These are phyloP conservation scores for Anas platyrhynchos DNA, from an alignment of 2,113 vertebrate species.

Conservation along the genomic window DNA sequence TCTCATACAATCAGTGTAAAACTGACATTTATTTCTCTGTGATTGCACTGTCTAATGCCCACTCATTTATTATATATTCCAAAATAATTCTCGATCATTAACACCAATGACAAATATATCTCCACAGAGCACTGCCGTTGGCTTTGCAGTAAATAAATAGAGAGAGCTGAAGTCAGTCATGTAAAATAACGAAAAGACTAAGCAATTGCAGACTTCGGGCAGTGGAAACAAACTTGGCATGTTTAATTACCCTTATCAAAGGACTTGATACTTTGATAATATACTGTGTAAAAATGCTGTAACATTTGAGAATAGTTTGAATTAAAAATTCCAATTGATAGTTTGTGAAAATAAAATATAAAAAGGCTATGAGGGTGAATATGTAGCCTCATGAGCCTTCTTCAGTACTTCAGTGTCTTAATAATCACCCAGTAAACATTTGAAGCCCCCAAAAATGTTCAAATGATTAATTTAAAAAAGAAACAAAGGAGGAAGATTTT, in stretches of 20 bases:
- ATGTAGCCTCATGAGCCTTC: constrained; percentile 64
- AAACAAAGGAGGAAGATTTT: constrained; percentile 75
- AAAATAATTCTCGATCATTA: neutral
- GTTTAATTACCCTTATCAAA: constrained; percentile 79
- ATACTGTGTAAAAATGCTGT: constrained; percentile 61
- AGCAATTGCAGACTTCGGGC: constrained; percentile 17
- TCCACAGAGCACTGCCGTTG: neutral
- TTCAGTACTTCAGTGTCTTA: constrained; percentile 67
- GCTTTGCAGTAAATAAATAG: neutral
- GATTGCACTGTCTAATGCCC: neutral
- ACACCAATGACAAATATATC: neutral
- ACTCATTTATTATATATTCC: neutral
- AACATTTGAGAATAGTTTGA: constrained; percentile 73
- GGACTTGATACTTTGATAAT: constrained; percentile 73
- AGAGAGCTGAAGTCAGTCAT: neutral
- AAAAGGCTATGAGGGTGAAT: constrained; percentile 73
- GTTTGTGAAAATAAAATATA: constrained; percentile 77
- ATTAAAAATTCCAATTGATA: constrained; percentile 84
- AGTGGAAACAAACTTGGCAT: constrained; percentile 74
- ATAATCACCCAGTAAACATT: constrained; percentile 79
- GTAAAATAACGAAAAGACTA: neutral
- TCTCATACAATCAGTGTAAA: neutral
- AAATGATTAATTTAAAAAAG: constrained; percentile 80
- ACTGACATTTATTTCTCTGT: neutral
- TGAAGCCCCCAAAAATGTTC: constrained; percentile 72